Conservation (phyloP, 35 echinoderm and acorn worm species). For the Nesometra sesokonis region DNA sequence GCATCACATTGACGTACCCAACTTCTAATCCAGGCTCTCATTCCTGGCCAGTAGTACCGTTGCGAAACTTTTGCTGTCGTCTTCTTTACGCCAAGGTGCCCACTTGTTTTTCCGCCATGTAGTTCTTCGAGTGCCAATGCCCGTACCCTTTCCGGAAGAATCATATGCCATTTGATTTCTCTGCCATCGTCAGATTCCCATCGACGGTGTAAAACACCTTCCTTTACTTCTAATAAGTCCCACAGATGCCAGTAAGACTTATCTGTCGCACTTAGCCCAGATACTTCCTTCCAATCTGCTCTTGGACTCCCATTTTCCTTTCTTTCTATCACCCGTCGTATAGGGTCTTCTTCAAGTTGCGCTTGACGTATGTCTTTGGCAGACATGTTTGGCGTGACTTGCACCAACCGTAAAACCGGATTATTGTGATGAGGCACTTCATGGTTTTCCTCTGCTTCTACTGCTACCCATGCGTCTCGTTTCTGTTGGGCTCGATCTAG, state of each 20-base stretch:
- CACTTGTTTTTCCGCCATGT: not conserved
- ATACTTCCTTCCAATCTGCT: not conserved
- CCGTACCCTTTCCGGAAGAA: slow-evolving; percentile 8
- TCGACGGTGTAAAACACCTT: not conserved
- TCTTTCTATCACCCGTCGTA: too few species aligned
- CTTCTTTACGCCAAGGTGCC: slow-evolving; percentile 5
- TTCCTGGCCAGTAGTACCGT: slow-evolving; percentile 9
- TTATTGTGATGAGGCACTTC: too few species aligned
- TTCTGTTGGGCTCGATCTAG: too few species aligned
- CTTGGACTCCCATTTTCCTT: not conserved
- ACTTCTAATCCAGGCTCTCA: not conserved
- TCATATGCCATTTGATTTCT: not conserved
- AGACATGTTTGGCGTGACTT: too few species aligned
- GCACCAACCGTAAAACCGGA: too few species aligned
- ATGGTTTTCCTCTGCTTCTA: too few species aligned
- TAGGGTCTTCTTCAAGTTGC: too few species aligned
- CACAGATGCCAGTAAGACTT: slow-evolving; percentile 4
- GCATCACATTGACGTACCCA: too few species aligned
- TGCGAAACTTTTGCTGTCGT: not conserved
- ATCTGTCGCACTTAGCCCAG: not conserved
- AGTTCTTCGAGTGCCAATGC: not conserved
- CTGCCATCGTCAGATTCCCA: slow-evolving; percentile 18
- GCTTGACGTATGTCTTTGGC: not conserved
- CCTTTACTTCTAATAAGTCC: not conserved
- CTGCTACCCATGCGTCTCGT: too few species aligned